phyloP scores from a whole-genome alignment of 2,797 vertebrate species.

The Atherinosoma microstoma region DNA sequence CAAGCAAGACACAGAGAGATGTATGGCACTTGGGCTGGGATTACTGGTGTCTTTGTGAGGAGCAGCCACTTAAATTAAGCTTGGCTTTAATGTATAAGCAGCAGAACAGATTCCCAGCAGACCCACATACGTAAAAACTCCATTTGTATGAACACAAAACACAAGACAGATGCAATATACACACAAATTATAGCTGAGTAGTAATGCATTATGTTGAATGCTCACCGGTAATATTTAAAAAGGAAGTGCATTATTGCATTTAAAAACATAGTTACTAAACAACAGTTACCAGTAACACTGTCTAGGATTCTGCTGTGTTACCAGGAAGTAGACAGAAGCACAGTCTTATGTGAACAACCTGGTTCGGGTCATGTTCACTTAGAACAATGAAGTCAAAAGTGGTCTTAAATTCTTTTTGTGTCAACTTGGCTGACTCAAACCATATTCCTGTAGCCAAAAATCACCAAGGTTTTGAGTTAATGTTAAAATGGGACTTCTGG shows the following conservation, averaged over 20 bases:
- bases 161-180: neutral
- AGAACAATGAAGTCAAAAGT: no score
- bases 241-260: neutral
- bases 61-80: constrained; percentile 57
- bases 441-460: no score
- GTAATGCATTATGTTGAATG: neutral
- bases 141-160: constrained; percentile 28
- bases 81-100: constrained; percentile 62
- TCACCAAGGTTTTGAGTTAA: no score
- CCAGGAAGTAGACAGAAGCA: neutral
- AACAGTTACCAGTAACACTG: neutral
- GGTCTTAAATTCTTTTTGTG: no score
- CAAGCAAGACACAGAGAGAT: constrained; percentile 46
- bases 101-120: constrained; percentile 25
- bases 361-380: no score
- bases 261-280: neutral
- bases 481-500: no score
- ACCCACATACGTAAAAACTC: constrained; percentile 21
- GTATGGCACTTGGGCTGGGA: constrained; percentile 54
- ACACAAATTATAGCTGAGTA: neutral
- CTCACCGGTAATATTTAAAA: neutral
- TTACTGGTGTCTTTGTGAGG: constrained; percentile 74
- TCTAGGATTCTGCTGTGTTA: neutral
- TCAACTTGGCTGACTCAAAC: no score
- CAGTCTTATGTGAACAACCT: neutral